Evolutionary conservation across 2,113 vertebrate genomes (phyloP).

Genomic region (Nyctibius bracteatus): DNA sequence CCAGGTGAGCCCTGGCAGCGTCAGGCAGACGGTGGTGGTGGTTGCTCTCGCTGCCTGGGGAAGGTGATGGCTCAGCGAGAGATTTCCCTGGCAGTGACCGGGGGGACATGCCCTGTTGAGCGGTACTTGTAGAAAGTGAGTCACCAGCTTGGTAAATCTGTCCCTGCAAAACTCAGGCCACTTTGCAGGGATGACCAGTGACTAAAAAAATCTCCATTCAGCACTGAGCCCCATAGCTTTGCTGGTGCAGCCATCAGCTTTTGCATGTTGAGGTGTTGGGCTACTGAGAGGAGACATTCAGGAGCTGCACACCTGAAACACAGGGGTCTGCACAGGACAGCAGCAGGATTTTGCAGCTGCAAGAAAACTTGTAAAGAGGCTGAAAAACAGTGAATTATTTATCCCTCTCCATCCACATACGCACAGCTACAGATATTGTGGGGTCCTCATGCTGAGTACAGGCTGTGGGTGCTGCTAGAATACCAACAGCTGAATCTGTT

Average conservation of each 20-base stretch:
- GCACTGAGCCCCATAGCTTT: not conserved
- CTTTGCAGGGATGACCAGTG: not conserved
- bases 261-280: not conserved
- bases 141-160: not conserved
- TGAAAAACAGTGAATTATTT: not conserved
- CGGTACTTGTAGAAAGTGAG: not conserved
- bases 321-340: not conserved
- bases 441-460: not conserved
- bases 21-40: not conserved
- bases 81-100: not conserved
- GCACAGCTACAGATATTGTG: not conserved
- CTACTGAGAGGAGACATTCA: not conserved
- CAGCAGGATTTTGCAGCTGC: not conserved
- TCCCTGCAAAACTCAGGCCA: not conserved
- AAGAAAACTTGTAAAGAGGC: not conserved
- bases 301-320: not conserved
- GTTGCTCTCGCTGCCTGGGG: not conserved
- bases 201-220: not conserved
- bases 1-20: not conserved
- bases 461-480: not conserved
- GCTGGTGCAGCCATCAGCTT: not conserved
- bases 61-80: not conserved
- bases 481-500: constrained; percentile 8
- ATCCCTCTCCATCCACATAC: not conserved
- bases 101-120: not conserved